A percentile compares a stretch with the other conserved stretches of the same genome.
Conservation (phyloP, 2,113 vertebrate species). For the Agapornis roseicollis region DNA sequence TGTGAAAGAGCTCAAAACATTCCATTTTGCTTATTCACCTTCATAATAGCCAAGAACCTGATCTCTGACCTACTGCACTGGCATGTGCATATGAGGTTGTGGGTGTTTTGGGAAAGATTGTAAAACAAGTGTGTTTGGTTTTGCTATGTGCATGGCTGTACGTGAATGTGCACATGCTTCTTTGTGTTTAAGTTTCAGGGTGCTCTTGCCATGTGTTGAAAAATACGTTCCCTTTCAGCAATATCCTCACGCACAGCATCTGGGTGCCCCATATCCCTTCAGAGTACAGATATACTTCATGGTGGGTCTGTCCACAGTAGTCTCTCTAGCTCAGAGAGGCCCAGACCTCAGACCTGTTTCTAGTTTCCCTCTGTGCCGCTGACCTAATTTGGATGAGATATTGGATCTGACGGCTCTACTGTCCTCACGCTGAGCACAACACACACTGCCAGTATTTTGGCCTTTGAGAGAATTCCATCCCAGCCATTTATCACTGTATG, state of each 20-base stretch:
- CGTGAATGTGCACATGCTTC: neutral
- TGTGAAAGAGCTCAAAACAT: constrained; percentile 19
- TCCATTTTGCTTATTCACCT: constrained; percentile 38
- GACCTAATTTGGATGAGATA: constrained; percentile 66
- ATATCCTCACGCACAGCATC: neutral
- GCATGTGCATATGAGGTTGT: neutral
- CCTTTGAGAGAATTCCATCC: constrained; percentile 20
- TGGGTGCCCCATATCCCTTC: neutral
- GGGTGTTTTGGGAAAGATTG: neutral
- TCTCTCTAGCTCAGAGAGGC: neutral
- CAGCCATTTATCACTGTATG: neutral
- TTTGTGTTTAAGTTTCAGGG: neutral
- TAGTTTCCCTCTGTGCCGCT: constrained; percentile 29
- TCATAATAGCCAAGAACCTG: constrained; percentile 4
- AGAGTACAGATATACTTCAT: neutral
- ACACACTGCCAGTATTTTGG: neutral
- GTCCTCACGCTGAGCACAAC: neutral
- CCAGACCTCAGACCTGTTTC: neutral
- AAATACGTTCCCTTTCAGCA: neutral
- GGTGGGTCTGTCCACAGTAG: neutral
- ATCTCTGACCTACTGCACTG: neutral
- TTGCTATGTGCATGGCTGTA: neutral
- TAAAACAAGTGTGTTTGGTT: neutral
- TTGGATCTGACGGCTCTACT: constrained; percentile 37
- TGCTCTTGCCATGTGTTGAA: neutral